phyloP scores from a whole-genome alignment of 2,888 invertebrate species.

The Hypsopygia costalis region DNA sequence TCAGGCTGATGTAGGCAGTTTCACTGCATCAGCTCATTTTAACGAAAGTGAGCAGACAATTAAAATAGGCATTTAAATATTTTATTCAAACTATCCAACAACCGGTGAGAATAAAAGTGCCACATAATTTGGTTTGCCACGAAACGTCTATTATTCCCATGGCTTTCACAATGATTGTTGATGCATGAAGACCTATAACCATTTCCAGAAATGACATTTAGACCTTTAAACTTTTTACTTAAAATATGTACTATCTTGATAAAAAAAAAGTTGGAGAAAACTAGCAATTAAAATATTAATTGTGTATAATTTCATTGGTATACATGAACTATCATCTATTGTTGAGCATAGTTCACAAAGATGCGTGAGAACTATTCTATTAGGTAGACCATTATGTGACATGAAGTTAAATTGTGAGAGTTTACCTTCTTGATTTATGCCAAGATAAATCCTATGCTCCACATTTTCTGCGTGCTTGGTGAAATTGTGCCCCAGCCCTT shows the following conservation, averaged over 20 bases:
- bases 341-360: slow-evolving; percentile 20
- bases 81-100: slow-evolving; percentile 3
- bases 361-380: slow-evolving; percentile 27
- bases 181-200: slow-evolving; percentile 18
- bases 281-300: slow-evolving; percentile 18
- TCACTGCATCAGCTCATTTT: not conserved
- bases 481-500: slow-evolving; percentile 11
- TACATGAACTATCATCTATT: slow-evolving; percentile 22
- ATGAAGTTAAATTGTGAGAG: slow-evolving; percentile 15
- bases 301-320: slow-evolving; percentile 18
- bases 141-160: slow-evolving; percentile 18
- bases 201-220: slow-evolving; percentile 8
- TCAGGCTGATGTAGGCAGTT: no score
- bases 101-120: not conserved
- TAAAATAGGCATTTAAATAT: slow-evolving; percentile 1
- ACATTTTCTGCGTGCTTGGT: slow-evolving; percentile 17
- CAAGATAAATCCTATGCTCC: slow-evolving; percentile 25
- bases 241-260: slow-evolving; percentile 3
- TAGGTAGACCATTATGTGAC: slow-evolving; percentile 11
- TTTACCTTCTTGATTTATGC: slow-evolving; percentile 26
- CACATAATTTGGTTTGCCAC: slow-evolving; percentile 7
- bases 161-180: slow-evolving; percentile 15
- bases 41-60: slow-evolving; percentile 7
- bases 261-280: slow-evolving; percentile 19
- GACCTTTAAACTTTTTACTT: slow-evolving; percentile 4